A percentile compares a stretch with the other conserved stretches of the same genome.
Conservation (phyloP, 2,113 vertebrate genomes). For the Microtus montanus region DNA sequence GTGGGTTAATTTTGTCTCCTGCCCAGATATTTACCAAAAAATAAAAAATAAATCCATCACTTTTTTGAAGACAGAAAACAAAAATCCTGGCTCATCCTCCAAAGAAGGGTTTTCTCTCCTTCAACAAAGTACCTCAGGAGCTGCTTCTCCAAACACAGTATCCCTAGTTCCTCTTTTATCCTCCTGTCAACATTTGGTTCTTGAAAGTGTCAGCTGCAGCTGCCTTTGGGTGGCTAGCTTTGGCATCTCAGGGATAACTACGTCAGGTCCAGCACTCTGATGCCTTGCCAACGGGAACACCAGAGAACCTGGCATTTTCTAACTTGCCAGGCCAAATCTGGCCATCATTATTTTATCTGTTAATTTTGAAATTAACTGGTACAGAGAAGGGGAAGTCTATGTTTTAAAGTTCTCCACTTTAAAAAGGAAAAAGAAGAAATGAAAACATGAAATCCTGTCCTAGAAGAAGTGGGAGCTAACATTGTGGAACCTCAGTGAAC, state of each 20-base stretch:
- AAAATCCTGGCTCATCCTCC: not conserved
- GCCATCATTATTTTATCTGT: slow-evolving; percentile 52
- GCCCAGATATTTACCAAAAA: not conserved
- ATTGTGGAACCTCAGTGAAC: not conserved
- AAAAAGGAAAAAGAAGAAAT: not conserved
- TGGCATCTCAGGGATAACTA: not conserved
- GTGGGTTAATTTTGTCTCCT: slow-evolving; percentile 6
- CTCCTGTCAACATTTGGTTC: not conserved
- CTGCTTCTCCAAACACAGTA: not conserved
- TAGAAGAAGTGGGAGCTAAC: not conserved
- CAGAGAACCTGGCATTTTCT: slow-evolving; percentile 38
- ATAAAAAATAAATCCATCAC: not conserved
- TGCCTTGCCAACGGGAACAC: not conserved
- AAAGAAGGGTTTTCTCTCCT: slow-evolving; percentile 8
- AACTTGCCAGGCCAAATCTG: slow-evolving; percentile 40
- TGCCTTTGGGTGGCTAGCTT: not conserved
- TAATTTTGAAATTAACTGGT: slow-evolving; percentile 60
- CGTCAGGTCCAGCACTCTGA: not conserved
- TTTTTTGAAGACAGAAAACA: slow-evolving; percentile 30
- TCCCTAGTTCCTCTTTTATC: not conserved
- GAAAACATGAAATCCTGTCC: not conserved
- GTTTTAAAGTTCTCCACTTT: not conserved
- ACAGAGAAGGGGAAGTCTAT: not conserved
- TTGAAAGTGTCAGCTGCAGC: not conserved
- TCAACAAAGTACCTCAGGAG: slow-evolving; percentile 8